phyloP scores from a whole-genome alignment of 2,888 invertebrate genomes.

The Mimumesa dahlbomi region DNA sequence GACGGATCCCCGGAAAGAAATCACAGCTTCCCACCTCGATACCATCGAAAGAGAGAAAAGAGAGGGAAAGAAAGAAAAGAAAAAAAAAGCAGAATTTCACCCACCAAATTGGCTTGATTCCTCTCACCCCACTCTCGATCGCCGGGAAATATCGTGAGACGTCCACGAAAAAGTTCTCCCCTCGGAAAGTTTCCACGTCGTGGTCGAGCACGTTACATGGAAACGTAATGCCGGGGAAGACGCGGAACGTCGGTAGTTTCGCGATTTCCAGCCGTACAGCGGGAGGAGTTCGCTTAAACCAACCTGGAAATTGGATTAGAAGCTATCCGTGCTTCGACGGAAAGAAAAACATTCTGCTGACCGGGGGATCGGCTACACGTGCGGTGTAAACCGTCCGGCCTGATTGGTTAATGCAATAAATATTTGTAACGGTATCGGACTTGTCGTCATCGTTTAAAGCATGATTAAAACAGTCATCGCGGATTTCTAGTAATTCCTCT shows the following conservation, averaged over 20 bases:
- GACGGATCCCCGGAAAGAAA: background rate
- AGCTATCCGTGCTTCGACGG: slow-evolving; percentile 25
- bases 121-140: slow-evolving; percentile 4
- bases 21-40: background rate
- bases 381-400: slow-evolving; percentile 4
- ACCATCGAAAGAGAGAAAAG: background rate
- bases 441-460: background rate
- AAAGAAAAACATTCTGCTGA: slow-evolving; percentile 41
- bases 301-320: slow-evolving; percentile 51
- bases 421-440: background rate
- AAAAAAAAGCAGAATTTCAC: background rate
- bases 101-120: slow-evolving; percentile 28
- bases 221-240: slow-evolving; percentile 29
- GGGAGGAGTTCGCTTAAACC: slow-evolving; percentile 34
- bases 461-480: no score
- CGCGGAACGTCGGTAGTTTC: slow-evolving; percentile 26
- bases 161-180: slow-evolving; percentile 29
- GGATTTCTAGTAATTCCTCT: no score
- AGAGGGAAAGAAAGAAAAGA: background rate
- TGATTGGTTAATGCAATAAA: slow-evolving; percentile 24
- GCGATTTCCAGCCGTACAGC: slow-evolving; percentile 45
- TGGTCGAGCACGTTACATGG: slow-evolving; percentile 11
- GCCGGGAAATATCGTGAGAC: slow-evolving; percentile 5
- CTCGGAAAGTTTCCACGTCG: slow-evolving; percentile 26
- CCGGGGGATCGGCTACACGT: slow-evolving; percentile 16